Evolutionary conservation across 1,140 invertebrate genomes (phyloP).

Genomic region (Capitella teleta): DNA sequence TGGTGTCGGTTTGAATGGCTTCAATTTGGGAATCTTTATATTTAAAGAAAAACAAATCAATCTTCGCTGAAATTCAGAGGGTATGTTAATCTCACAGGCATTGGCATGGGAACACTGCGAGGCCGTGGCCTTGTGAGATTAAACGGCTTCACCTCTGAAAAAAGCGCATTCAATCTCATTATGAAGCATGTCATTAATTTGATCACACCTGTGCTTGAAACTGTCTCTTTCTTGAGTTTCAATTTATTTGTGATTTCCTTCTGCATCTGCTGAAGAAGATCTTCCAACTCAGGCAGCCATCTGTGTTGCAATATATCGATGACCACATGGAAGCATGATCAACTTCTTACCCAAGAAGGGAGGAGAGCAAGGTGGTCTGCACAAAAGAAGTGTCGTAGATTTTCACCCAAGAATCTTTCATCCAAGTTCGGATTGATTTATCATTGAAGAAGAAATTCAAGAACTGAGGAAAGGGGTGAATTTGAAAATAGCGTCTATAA

Average conservation of each 20-base stretch:
- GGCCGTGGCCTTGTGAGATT: constrained; percentile 33
- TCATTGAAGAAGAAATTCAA: constrained; percentile 36
- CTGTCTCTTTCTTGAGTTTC: constrained; percentile 18
- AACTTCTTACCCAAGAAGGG: constrained; percentile 22
- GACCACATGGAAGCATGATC: neutral
- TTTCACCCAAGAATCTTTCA: constrained; percentile 36
- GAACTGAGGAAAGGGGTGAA: too few species aligned
- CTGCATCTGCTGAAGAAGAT: constrained; percentile 23
- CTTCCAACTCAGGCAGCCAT: constrained; percentile 31
- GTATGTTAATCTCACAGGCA: constrained; percentile 23
- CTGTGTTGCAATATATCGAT: constrained; percentile 15
- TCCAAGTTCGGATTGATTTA: constrained; percentile 35
- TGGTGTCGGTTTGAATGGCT: constrained; percentile 27
- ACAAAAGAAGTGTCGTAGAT: constrained; percentile 35
- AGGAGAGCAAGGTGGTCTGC: constrained; percentile 26
- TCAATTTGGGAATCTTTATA: constrained; percentile 30
- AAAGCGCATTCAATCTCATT: too few species aligned
- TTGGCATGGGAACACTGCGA: constrained; percentile 32
- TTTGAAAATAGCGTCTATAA: neutral
- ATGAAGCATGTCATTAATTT: too few species aligned
- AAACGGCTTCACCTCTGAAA: constrained; percentile 30
- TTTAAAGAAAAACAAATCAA: neutral
- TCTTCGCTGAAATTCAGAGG: neutral
- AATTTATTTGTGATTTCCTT: constrained; percentile 27
- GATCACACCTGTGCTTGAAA: constrained; percentile 22